Percentiles rank a stretch among this genome's conserved stretches.
Evolutionary conservation across 2,888 invertebrate genomes (phyloP).

Genomic region (Digitonthophagus gazella): DNA sequence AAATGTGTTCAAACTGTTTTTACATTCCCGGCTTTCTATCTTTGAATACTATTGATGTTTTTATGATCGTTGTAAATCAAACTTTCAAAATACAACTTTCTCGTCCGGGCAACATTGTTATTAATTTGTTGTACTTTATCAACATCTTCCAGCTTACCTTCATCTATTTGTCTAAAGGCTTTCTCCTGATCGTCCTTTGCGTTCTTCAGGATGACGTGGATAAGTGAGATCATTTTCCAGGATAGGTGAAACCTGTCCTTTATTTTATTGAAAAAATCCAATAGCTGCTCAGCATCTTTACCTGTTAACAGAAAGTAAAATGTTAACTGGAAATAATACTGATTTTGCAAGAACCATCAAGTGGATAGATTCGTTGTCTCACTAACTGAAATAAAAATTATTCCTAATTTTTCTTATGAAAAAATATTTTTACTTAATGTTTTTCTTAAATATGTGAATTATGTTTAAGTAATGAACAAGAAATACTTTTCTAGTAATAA

Average conservation of each 20-base stretch:
- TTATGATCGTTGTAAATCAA: not conserved
- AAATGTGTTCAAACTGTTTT: not conserved
- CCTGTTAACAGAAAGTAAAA: conserved; percentile 38
- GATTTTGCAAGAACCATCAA: not conserved
- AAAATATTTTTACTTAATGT: not conserved
- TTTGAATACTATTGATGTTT: not conserved
- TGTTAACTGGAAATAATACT: not conserved
- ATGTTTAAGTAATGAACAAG: not conserved
- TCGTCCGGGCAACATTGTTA: conserved; percentile 6
- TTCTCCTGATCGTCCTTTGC: conserved; percentile 51
- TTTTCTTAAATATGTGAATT: not conserved
- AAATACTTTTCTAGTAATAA: not conserved
- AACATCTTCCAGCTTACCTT: conserved; percentile 47
- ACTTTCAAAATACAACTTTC: conserved; percentile 20
- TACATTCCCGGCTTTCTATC: not conserved
- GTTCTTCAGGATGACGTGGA: conserved; percentile 53
- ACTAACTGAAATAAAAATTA: conserved; percentile 3
- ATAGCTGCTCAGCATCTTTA: conserved; percentile 47
- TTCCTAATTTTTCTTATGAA: not conserved
- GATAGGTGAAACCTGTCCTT: conserved; percentile 50
- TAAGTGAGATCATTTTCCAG: conserved; percentile 51
- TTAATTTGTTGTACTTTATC: not conserved
- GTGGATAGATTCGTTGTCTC: not conserved
- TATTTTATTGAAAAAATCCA: conserved; percentile 50
- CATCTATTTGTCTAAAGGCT: conserved; percentile 51